Percentiles rank a stretch among this genome's conserved stretches.
phyloP scores from a whole-genome alignment of 2,113 vertebrate species.

The Nerophis ophidion region DNA sequence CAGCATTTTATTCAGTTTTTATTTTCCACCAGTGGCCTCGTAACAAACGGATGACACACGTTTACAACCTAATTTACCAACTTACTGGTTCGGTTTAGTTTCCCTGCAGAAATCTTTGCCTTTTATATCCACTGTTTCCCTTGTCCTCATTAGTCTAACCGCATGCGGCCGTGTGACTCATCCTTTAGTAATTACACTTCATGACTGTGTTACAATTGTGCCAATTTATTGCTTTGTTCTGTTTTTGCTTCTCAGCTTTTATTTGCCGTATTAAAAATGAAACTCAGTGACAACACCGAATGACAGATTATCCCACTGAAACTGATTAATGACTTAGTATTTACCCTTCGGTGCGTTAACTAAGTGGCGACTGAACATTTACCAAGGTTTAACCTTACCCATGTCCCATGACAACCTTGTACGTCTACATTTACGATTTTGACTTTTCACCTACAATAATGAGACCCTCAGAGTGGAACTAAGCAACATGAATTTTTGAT shows the following conservation, averaged over 20 bases:
- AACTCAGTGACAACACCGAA: slow-evolving; percentile 7
- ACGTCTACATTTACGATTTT: no score
- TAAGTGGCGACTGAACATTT: no score
- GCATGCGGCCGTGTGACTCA: slow-evolving; percentile 34
- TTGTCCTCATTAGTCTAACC: slow-evolving; percentile 36
- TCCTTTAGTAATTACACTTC: slow-evolving; percentile 25
- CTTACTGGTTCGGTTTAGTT: slow-evolving; percentile 15
- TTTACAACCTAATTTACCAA: slow-evolving; percentile 38
- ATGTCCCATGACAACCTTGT: no score
- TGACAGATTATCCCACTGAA: slow-evolving; percentile 3
- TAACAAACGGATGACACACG: slow-evolving; percentile 24
- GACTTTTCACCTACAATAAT: no score
- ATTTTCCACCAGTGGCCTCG: slow-evolving; percentile 35
- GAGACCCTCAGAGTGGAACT: no score
- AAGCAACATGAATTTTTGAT: no score
- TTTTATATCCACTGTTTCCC: neutral
- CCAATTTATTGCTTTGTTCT: slow-evolving; percentile 20
- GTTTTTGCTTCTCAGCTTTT: slow-evolving; percentile 1
- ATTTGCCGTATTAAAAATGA: slow-evolving; percentile 1
- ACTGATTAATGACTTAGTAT: neutral
- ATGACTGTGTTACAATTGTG: slow-evolving; percentile 26
- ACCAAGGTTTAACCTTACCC: no score
- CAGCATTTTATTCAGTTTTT: slow-evolving; percentile 50
- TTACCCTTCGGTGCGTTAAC: neutral
- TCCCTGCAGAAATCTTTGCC: slow-evolving; percentile 16